Conservation (phyloP, 2,113 vertebrate species). For the Tychaedon coryphoeus region DNA sequence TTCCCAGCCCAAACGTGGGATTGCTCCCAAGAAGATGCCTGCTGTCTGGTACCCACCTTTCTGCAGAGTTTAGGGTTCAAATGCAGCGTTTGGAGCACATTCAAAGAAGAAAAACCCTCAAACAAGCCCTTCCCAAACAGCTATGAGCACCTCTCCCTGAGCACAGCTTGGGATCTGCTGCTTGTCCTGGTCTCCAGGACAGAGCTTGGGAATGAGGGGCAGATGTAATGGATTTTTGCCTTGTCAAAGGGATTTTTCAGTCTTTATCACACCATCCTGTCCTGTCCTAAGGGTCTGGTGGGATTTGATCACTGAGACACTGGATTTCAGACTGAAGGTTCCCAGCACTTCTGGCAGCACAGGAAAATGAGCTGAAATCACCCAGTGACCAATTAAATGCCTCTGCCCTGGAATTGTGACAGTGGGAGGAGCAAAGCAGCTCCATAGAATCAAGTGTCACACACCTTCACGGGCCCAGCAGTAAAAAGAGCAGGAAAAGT, state of each 20-base stretch:
- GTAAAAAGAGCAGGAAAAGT: neutral
- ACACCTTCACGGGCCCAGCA: neutral
- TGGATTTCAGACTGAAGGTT: neutral
- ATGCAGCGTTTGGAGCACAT: neutral
- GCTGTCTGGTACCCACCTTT: accelerated
- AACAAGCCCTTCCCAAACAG: neutral
- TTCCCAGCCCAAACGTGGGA: accelerated
- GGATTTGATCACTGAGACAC: neutral
- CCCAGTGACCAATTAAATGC: neutral
- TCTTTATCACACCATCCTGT: neutral
- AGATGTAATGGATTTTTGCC: neutral
- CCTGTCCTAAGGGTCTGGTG: neutral
- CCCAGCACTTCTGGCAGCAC: accelerated
- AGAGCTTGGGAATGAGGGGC: accelerated
- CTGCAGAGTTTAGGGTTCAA: neutral
- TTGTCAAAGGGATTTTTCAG: neutral
- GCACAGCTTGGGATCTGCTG: neutral
- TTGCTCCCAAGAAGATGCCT: accelerated
- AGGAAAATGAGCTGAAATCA: neutral
- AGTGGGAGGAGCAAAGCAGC: neutral
- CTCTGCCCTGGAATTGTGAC: neutral
- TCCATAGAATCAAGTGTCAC: neutral
- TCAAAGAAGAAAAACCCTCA: neutral
- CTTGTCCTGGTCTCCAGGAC: neutral
- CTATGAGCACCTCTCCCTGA: accelerated